Evolutionary conservation across 2,113 vertebrate species (phyloP).

Genomic region (Ahaetulla prasina): DNA sequence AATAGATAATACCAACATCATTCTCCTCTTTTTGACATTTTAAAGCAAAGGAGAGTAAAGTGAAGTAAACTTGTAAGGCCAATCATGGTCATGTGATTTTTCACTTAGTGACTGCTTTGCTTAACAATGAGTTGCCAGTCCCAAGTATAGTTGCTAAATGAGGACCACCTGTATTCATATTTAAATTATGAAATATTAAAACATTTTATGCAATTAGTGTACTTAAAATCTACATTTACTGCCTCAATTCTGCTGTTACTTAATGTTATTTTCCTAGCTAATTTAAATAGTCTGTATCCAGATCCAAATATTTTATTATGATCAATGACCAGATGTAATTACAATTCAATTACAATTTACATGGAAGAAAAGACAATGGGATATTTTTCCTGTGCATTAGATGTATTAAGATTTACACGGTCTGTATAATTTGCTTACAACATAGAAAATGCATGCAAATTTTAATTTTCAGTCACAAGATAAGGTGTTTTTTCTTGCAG

Average conservation of each 20-base stretch:
- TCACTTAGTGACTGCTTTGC: not conserved
- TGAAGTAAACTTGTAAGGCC: not conserved
- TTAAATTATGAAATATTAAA: not conserved
- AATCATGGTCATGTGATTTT: not conserved
- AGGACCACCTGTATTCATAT: not conserved
- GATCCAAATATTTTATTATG: not conserved
- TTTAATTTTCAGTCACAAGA: not conserved
- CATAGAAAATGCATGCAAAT: not conserved
- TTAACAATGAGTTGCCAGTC: not conserved
- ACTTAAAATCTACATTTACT: not conserved
- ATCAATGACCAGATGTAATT: not conserved
- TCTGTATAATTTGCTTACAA: not conserved
- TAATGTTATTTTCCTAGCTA: not conserved
- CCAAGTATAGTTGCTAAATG: not conserved
- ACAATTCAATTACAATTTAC: not conserved
- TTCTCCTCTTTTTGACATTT: not conserved
- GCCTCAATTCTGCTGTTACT: not conserved
- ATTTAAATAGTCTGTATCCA: not conserved
- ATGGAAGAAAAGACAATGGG: not conserved
- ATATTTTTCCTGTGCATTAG: not conserved
- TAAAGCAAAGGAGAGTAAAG: not conserved
- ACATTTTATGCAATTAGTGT: not conserved
- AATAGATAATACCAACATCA: not conserved
- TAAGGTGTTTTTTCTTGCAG: constrained; percentile 58
- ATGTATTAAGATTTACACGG: not conserved